Base-by-base conservation (phyloP, 2,113 vertebrate genomes). In the Amphilophus citrinellus region DNA sequence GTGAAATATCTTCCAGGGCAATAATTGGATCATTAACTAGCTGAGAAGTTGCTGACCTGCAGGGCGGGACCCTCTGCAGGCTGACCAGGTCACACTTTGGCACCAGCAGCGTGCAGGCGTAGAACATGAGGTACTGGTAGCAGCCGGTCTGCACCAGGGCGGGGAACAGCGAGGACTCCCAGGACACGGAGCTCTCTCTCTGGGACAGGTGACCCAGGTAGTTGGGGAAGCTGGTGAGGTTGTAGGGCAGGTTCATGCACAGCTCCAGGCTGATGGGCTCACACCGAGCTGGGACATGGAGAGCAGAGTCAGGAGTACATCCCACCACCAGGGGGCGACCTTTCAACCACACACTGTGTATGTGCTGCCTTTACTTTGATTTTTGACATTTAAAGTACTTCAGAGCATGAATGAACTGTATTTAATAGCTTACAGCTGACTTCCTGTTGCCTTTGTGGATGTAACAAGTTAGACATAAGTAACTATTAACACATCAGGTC, bases 111-210 rank as follows among this genome's bases (percentile, higher is more conserved):
- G 97, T 99, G 86, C 98, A 99, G 83, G 98, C 97, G 87, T 98
- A 99, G 95, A 99, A 99, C 98, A 99, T 99, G 86, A 99, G 97
- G 92, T 97, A 99, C 85, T 97, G 98, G 95, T 98, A 99, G 91
- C 98, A 99, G 93, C 97, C 97, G 61, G 98, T 99, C 88, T 99
- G 98, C 85, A 99, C 98, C 85, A 99, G 96, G 2, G 97, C 98
- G 3, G 98, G 98, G 91, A 99, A 99, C 56, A 99, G 97, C 0
- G 97, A 98, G 0, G 97, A 96, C 89, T 99, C 98, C 98, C 98
- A 99, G 93, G 97, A 98, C 89, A 98, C 94, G 1, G 98, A 98
- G 22, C 97, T 97, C 96, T 99, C 98, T 17, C 97, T 94, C 94
- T 99, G 98, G 3, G 97, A 98, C 81, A 92, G 93, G 92, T 99